phyloP scores from a whole-genome alignment of 1,140 invertebrate genomes.

The Drosophila albomicans region DNA sequence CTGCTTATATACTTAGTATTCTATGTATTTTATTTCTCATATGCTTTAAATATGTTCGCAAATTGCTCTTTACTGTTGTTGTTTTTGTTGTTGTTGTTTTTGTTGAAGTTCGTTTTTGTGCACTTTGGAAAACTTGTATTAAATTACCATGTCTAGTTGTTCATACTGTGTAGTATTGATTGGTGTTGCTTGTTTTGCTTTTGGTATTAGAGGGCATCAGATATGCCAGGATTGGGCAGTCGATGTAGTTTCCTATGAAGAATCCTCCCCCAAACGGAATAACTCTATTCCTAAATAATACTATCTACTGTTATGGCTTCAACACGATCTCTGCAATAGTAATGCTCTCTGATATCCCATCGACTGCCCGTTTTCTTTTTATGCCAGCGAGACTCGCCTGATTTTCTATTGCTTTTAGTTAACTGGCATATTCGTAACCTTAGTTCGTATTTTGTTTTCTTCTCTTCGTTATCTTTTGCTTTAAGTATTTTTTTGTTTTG shows the following conservation, averaged over 20 bases:
- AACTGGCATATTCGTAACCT: constrained; percentile 31
- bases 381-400: no score
- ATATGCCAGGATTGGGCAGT: constrained; percentile 17
- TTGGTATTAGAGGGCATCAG: background rate
- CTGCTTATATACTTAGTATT: constrained; percentile 32
- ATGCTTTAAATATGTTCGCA: constrained; percentile 55
- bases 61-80: constrained; percentile 39
- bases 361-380: constrained; percentile 38
- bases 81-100: constrained; percentile 17
- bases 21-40: constrained; percentile 54
- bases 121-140: constrained; percentile 41
- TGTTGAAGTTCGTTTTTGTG: constrained; percentile 56
- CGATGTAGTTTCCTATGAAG: constrained; percentile 3
- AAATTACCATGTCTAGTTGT: constrained; percentile 3
- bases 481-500: constrained; percentile 10
- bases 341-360: constrained; percentile 2
- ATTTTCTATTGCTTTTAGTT: constrained; percentile 35
- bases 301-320: constrained; percentile 12
- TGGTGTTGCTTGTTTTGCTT: background rate
- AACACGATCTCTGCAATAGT: constrained; percentile 28
- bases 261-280: background rate
- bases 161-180: background rate
- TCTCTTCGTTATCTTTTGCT: constrained; percentile 2
- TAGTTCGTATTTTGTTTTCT: constrained; percentile 40
- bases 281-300: constrained; percentile 17